Percentiles rank a stretch among this genome's conserved stretches.
phyloP scores from a whole-genome alignment of 2,888 invertebrate genomes.

The Andrena minutula region DNA sequence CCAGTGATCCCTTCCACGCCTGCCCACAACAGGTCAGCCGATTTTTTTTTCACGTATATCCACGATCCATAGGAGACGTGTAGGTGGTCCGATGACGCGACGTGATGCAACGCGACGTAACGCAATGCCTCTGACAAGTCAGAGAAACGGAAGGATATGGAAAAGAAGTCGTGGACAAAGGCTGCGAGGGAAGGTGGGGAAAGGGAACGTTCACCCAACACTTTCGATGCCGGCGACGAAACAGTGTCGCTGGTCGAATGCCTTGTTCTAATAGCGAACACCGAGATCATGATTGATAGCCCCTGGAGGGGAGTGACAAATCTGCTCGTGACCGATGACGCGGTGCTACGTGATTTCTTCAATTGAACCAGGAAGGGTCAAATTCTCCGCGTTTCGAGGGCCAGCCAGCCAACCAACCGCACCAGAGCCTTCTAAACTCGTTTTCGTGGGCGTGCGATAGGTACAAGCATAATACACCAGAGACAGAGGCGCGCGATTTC shows the following conservation, averaged over 20 bases:
- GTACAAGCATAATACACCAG: constrained; percentile 4
- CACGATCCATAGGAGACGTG: constrained; percentile 11
- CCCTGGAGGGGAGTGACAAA: too few relatives aligned
- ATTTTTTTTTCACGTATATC: constrained; percentile 23
- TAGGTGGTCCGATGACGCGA: constrained; percentile 52
- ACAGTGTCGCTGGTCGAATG: not conserved
- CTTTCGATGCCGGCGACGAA: not conserved
- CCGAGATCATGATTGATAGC: too few relatives aligned
- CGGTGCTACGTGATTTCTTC: constrained; percentile 1
- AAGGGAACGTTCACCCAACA: not conserved
- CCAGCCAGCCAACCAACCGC: too few relatives aligned
- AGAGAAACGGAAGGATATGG: not conserved
- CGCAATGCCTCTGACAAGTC: constrained; percentile 25
- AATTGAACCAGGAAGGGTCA: not conserved
- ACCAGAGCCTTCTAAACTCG: not conserved
- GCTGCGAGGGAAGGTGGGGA: not conserved
- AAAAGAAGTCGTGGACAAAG: constrained; percentile 6
- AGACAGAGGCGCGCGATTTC: constrained; percentile 44
- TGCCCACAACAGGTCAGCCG: constrained; percentile 12
- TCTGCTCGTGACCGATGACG: too few relatives aligned
- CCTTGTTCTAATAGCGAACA: not conserved
- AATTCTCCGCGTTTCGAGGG: too few relatives aligned
- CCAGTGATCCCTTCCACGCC: constrained; percentile 33
- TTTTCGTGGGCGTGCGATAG: constrained; percentile 35
- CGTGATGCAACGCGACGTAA: constrained; percentile 44